Percentiles rank a stretch among this genome's conserved stretches.
Conservation (phyloP, 2,888 invertebrate species). For the Cremastobaeus sp. region DNA sequence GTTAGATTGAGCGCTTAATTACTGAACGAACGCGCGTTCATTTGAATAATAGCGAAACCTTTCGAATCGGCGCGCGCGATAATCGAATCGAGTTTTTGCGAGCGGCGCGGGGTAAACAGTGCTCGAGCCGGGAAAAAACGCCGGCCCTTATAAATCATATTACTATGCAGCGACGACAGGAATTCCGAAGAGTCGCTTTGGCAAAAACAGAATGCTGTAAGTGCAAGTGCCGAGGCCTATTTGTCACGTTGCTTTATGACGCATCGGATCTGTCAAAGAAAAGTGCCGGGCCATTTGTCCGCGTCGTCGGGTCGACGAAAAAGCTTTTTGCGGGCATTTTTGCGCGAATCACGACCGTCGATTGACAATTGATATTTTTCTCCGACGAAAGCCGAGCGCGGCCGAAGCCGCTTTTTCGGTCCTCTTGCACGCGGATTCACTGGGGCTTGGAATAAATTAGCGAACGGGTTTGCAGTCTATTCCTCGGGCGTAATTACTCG, state of each 20-base stretch:
- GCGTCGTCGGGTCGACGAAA: too few species aligned
- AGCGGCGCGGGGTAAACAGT: background rate
- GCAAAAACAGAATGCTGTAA: constrained; percentile 17
- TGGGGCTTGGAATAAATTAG: constrained; percentile 19
- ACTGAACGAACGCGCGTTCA: constrained; percentile 26
- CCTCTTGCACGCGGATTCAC: constrained; percentile 12
- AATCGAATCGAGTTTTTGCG: constrained; percentile 2
- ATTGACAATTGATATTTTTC: too few species aligned
- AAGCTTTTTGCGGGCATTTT: too few species aligned
- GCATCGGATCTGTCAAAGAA: constrained; percentile 6
- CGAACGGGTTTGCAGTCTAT: constrained; percentile 19
- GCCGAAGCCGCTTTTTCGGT: too few species aligned
- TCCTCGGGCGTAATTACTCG: constrained; percentile 3
- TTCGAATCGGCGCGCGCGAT: constrained; percentile 15
- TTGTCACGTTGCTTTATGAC: constrained; percentile 9
- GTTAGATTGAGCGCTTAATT: constrained; percentile 42
- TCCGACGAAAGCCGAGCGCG: too few species aligned
- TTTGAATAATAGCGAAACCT: constrained; percentile 36
- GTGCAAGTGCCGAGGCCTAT: constrained; percentile 12
- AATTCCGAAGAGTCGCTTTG: background rate
- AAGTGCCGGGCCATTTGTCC: constrained; percentile 12
- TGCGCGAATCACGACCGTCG: too few species aligned
- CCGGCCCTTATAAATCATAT: constrained; percentile 8
- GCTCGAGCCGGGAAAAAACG: background rate
- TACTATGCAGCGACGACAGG: constrained; percentile 7